These are phyloP conservation scores for Lycophotia porphyrea DNA, from an alignment of 2,888 invertebrate species.

Conservation along the genomic window DNA sequence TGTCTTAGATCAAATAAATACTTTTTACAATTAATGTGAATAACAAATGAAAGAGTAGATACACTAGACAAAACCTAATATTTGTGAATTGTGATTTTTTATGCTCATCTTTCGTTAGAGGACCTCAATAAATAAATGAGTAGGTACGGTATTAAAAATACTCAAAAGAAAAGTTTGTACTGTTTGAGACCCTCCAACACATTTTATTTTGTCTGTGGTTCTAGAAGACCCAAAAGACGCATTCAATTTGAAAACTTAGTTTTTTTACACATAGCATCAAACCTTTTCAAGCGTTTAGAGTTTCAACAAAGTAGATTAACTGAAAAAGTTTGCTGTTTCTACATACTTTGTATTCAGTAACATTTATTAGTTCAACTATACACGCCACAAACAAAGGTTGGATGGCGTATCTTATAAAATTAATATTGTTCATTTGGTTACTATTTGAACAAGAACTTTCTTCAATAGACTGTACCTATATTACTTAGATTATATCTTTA, in stretches of 20 bases:
- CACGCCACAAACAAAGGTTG: slow-evolving; percentile 2
- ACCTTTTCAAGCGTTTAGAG: slow-evolving; percentile 19
- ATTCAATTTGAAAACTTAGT: slow-evolving; percentile 21
- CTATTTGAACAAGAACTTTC: background rate
- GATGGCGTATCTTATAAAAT: slow-evolving; percentile 8
- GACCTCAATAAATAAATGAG: slow-evolving; percentile 5
- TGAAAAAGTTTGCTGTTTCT: slow-evolving; percentile 32
- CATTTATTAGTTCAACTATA: slow-evolving; percentile 19
- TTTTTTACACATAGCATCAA: slow-evolving; percentile 13
- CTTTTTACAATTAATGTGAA: slow-evolving; percentile 10
- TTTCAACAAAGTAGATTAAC: slow-evolving; percentile 30
- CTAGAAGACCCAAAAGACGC: slow-evolving; percentile 12
- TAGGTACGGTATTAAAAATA: slow-evolving; percentile 14
- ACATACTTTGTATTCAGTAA: slow-evolving; percentile 6
- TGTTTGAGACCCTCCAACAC: slow-evolving; percentile 18
- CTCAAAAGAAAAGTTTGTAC: slow-evolving; percentile 20
- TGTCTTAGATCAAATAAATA: slow-evolving; percentile 6
- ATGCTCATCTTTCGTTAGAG: background rate
- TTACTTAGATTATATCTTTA: background rate
- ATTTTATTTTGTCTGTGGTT: slow-evolving; percentile 5
- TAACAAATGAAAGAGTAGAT: background rate
- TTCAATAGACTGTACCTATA: background rate
- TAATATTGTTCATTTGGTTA: background rate
- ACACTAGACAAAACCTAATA: background rate
- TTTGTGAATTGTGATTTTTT: background rate